Evolutionary conservation across 2,797 vertebrate genomes (phyloP).

Genomic region (Falco concolor): DNA sequence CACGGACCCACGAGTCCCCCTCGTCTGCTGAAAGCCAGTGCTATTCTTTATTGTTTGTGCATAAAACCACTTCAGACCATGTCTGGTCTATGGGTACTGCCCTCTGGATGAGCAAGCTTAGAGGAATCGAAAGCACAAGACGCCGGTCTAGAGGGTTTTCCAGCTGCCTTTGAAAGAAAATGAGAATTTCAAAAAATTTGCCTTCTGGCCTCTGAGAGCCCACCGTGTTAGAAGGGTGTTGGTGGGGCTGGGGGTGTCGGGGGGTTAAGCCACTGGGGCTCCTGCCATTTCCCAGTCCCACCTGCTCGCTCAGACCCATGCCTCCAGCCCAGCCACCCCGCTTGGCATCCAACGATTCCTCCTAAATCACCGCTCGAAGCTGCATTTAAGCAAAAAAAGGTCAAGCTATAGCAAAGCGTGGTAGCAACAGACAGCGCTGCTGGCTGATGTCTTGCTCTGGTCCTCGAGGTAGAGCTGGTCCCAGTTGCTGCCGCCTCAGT

Average conservation of each 20-base stretch:
- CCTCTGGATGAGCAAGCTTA: background rate
- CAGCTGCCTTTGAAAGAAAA: background rate
- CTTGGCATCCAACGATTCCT: background rate
- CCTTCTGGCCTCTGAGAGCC: background rate
- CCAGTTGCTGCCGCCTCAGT: background rate
- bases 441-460: background rate
- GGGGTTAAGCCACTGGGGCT: background rate
- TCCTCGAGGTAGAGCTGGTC: background rate
- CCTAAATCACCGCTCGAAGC: background rate
- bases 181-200: background rate
- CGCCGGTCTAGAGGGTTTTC: background rate
- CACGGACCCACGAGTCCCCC: background rate
- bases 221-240: background rate
- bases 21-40: background rate
- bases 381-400: background rate
- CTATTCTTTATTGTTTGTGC: background rate
- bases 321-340: background rate
- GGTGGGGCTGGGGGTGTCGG: background rate
- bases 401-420: background rate
- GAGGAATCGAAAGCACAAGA: background rate
- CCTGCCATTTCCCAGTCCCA: background rate
- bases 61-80: background rate
- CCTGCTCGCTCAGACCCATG: background rate
- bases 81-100: background rate
- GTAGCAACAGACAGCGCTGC: background rate